These are phyloP conservation scores for Actenoides hombroni DNA, from an alignment of 2,113 vertebrate species.

Conservation along the genomic window DNA sequence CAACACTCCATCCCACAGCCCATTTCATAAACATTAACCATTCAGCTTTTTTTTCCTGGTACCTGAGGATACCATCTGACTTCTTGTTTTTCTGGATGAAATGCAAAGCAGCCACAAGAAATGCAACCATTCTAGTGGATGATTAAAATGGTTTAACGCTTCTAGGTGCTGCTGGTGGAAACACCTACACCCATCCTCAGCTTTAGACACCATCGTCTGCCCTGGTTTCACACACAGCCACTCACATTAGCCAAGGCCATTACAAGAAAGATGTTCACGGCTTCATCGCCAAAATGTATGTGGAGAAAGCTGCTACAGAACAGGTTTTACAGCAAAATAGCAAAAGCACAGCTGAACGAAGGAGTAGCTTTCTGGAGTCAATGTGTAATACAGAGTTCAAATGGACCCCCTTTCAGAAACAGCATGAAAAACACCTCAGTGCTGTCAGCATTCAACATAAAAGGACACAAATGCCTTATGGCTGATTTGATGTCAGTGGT, in stretches of 20 bases:
- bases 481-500: neutral
- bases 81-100: neutral
- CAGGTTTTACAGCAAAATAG: neutral
- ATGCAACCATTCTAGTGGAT: neutral
- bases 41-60: neutral
- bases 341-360: neutral
- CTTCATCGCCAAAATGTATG: neutral
- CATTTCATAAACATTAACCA: neutral
- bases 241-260: neutral
- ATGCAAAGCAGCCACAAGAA: neutral
- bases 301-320: neutral
- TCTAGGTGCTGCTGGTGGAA: neutral
- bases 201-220: neutral
- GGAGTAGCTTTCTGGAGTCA: neutral
- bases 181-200: neutral
- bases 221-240: fast-evolving
- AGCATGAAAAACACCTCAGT: neutral
- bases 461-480: neutral
- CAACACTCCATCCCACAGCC: neutral
- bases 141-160: neutral
- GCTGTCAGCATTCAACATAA: neutral
- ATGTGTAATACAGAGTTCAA: fast-evolving
- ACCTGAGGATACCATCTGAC: neutral
- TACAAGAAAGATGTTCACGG: neutral
- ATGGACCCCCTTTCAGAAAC: neutral